A percentile compares a stretch with the other conserved stretches of the same genome.
Evolutionary conservation across 2,113 vertebrate species (phyloP).

Genomic region (Mormyrus lacerda): DNA sequence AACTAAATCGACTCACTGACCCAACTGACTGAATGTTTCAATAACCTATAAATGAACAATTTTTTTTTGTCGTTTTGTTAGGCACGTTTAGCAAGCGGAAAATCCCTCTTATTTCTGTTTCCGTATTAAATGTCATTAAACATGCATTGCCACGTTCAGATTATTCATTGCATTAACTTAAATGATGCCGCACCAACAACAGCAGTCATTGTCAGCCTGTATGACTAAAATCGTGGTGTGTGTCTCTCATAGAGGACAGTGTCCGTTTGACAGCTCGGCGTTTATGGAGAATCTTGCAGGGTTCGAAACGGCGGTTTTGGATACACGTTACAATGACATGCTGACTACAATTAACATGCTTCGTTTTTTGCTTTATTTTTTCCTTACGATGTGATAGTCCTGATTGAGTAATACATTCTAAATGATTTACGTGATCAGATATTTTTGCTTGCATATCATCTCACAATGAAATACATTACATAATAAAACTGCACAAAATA

Average conservation of each 20-base stretch:
- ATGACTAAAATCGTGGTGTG: background rate
- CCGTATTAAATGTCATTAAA: background rate
- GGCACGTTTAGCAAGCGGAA: background rate
- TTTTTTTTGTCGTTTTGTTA: background rate
- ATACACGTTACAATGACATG: background rate
- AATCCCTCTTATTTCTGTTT: background rate
- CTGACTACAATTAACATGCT: background rate
- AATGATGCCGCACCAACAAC: background rate
- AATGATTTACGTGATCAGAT: too few relatives aligned
- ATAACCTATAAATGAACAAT: background rate
- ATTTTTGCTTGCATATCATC: too few relatives aligned
- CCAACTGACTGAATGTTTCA: background rate
- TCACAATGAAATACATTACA: background rate
- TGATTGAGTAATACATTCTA: background rate
- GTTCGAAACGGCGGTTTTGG: background rate
- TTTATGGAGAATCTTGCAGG: background rate
- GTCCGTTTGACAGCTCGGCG: background rate
- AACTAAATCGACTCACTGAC: background rate
- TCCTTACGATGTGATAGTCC: background rate
- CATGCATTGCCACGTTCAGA: background rate
- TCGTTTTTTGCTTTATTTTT: background rate
- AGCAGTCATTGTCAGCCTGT: background rate
- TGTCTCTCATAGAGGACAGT: background rate
- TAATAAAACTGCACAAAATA: background rate
- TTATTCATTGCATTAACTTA: background rate